Percentiles rank a stretch among this genome's conserved stretches.
Conservation (phyloP, 2,113 vertebrate genomes). For the Cyrtonyx montezumae region DNA sequence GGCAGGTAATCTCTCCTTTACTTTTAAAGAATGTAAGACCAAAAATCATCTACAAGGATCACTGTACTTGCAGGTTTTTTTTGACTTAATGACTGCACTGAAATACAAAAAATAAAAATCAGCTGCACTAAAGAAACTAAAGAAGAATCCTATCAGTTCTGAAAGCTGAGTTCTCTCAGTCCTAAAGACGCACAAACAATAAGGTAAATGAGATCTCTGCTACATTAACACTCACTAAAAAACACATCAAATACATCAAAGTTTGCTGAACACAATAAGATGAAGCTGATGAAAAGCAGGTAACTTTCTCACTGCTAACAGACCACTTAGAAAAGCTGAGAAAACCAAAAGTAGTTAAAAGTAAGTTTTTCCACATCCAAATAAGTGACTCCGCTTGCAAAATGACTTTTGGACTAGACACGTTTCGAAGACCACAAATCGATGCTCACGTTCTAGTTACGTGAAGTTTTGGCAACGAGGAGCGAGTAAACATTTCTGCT, state of each 20-base stretch:
- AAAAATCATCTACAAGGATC: constrained; percentile 25
- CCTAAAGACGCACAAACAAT: background rate
- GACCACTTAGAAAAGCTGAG: background rate
- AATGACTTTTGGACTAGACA: background rate
- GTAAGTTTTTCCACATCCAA: background rate
- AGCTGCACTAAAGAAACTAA: background rate
- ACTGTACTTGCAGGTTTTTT: background rate
- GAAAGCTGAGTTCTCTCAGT: background rate
- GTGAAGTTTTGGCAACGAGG: background rate
- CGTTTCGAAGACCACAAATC: background rate
- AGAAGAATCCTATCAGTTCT: background rate
- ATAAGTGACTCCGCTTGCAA: background rate
- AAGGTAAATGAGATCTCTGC: background rate
- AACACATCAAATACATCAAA: background rate
- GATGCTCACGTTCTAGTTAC: background rate
- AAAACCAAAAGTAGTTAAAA: background rate
- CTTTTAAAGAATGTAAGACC: background rate
- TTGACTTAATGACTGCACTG: background rate
- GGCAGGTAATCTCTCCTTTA: background rate
- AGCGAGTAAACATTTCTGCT: background rate
- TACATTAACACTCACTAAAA: background rate
- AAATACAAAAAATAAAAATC: background rate
- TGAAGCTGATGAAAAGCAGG: background rate
- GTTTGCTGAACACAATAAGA: background rate
- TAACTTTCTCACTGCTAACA: background rate